phyloP scores from a whole-genome alignment of 2,888 invertebrate genomes.

The Fragum sueziense region DNA sequence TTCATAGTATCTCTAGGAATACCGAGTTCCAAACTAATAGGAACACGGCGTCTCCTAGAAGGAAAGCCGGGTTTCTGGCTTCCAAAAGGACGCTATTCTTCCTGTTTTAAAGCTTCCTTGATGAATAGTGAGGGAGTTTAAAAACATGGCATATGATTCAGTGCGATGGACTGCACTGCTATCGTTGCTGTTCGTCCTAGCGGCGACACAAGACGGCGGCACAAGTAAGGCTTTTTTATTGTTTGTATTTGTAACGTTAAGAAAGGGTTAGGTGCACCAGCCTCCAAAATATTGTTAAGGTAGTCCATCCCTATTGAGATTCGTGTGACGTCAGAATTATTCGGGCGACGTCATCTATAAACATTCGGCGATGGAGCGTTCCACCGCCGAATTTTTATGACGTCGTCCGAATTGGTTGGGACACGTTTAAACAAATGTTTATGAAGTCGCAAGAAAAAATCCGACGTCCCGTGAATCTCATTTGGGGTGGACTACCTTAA shows the following conservation, averaged over 20 bases:
- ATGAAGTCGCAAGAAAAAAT: too few relatives aligned
- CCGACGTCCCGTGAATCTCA: too few relatives aligned
- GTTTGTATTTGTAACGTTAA: neutral
- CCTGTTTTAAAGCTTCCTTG: constrained; percentile 58
- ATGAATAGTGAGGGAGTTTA: constrained; percentile 55
- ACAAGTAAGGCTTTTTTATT: constrained; percentile 21
- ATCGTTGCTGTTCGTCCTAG: constrained; percentile 51
- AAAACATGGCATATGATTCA: constrained; percentile 60
- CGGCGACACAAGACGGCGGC: constrained; percentile 41
- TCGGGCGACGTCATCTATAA: too few relatives aligned
- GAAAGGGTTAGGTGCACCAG: too few relatives aligned
- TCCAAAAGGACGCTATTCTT: constrained; percentile 52
- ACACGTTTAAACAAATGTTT: too few relatives aligned
- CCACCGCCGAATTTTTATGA: too few relatives aligned
- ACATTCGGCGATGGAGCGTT: too few relatives aligned
- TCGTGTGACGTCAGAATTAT: too few relatives aligned
- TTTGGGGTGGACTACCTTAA: too few relatives aligned
- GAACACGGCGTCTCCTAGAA: constrained; percentile 66
- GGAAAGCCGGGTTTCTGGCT: constrained; percentile 64
- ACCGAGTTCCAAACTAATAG: constrained; percentile 63
- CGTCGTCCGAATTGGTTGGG: too few relatives aligned
- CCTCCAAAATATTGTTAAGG: too few relatives aligned
- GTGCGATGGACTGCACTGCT: constrained; percentile 59
- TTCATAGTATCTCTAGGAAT: constrained; percentile 53
- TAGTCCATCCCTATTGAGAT: too few relatives aligned